Evolutionary conservation across 2,888 invertebrate species (phyloP).

Genomic region (Eupeodes luniger): DNA sequence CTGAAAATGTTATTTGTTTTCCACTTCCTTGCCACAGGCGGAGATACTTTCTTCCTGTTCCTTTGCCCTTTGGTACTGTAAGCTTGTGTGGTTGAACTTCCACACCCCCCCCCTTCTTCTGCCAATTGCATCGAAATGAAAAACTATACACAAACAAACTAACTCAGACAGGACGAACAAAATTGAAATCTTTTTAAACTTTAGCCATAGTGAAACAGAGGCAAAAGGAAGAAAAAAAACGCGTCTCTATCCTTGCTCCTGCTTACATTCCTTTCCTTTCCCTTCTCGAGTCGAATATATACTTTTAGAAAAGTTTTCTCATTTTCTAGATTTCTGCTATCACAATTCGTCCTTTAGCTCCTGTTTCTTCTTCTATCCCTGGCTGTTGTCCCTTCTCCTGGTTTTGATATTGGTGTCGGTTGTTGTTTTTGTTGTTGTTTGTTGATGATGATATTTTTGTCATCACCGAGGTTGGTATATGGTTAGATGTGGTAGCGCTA

Average conservation of each 20-base stretch:
- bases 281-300: neutral
- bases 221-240: constrained; percentile 8
- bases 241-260: constrained; percentile 27
- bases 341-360: neutral
- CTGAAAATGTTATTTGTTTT: constrained; percentile 67
- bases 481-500: constrained; percentile 26
- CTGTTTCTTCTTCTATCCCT: too few relatives aligned
- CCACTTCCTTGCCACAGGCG: constrained; percentile 25
- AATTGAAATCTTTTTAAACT: constrained; percentile 57
- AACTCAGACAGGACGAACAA: constrained; percentile 15
- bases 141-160: neutral
- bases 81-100: constrained; percentile 30
- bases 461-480: constrained; percentile 27
- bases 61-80: constrained; percentile 2
- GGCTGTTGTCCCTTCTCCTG: too few relatives aligned
- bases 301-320: constrained; percentile 65
- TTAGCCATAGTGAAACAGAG: neutral
- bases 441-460: neutral
- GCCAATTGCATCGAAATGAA: constrained; percentile 55
- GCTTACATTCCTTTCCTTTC: too few relatives aligned
- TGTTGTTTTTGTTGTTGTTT: constrained; percentile 6
- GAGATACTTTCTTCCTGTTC: neutral
- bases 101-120: constrained; percentile 5
- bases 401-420: neutral
- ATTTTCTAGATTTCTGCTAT: constrained; percentile 52